These are phyloP conservation scores for Sclerurus mexicanus DNA, from an alignment of 2,113 vertebrate genomes.

Conservation along the genomic window DNA sequence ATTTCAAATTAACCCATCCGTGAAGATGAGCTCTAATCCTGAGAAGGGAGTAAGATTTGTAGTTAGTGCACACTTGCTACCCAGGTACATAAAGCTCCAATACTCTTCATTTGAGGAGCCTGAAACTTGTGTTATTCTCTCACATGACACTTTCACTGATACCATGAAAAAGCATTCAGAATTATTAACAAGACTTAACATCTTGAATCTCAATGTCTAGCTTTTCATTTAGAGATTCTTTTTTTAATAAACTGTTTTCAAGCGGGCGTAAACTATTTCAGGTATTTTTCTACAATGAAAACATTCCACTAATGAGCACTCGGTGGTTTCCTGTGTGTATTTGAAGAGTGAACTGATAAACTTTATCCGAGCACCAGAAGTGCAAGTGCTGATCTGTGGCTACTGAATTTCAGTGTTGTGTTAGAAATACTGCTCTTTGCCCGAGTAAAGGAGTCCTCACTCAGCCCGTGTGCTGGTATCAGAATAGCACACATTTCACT, in stretches of 20 bases:
- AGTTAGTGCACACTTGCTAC: background rate
- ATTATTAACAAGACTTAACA: background rate
- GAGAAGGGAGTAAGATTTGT: background rate
- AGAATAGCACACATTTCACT: background rate
- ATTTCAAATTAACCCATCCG: background rate
- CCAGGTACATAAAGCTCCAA: background rate
- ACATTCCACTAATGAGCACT: background rate
- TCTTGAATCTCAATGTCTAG: background rate
- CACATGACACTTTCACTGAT: background rate
- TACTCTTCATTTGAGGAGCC: background rate
- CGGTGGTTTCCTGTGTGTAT: background rate
- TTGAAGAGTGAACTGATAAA: background rate
- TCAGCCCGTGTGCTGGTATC: background rate
- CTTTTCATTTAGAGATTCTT: background rate
- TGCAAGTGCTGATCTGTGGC: background rate
- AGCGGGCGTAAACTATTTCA: background rate
- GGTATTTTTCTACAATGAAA: background rate
- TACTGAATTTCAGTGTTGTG: background rate
- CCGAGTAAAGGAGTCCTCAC: background rate
- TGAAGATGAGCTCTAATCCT: background rate
- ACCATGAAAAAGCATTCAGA: background rate
- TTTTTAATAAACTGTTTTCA: background rate
- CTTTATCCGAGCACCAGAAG: background rate
- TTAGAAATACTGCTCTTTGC: background rate
- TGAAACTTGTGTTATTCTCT: background rate